Evolutionary conservation across 2,113 vertebrate genomes (phyloP).

Genomic region (Lophius piscatorius): DNA sequence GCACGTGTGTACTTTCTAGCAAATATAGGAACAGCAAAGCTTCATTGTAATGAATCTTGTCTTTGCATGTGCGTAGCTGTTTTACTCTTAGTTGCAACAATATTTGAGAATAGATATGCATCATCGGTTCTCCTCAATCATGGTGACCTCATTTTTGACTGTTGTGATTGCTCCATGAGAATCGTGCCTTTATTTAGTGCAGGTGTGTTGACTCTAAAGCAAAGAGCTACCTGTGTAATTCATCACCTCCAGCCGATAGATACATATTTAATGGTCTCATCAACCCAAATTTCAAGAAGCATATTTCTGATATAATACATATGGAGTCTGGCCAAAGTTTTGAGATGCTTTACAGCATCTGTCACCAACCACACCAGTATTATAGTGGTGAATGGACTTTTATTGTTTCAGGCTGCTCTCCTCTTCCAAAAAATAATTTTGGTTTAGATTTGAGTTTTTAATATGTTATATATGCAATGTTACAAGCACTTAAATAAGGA

Average conservation of each 20-base stretch:
- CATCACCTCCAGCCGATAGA: not conserved
- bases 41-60: not conserved
- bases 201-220: constrained; percentile 43
- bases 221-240: constrained; percentile 6
- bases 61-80: constrained; percentile 6
- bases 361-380: not conserved
- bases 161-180: constrained; percentile 32
- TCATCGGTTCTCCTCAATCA: constrained; percentile 27
- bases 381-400: no score
- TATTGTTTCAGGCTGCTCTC: no score
- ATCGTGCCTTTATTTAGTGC: constrained; percentile 3
- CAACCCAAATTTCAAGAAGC: not conserved
- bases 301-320: not conserved
- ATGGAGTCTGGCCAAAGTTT: not conserved
- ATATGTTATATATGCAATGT: no score
- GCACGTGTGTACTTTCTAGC: constrained; percentile 2
- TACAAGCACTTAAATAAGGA: no score
- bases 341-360: not conserved
- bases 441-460: no score
- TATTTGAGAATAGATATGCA: not conserved
- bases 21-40: no score
- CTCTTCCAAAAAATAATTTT: no score
- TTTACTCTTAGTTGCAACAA: constrained; percentile 1
- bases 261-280: not conserved
- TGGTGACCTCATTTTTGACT: constrained; percentile 13